Base-by-base conservation (phyloP, 2,113 vertebrate species). In the Caloenas nicobarica region DNA sequence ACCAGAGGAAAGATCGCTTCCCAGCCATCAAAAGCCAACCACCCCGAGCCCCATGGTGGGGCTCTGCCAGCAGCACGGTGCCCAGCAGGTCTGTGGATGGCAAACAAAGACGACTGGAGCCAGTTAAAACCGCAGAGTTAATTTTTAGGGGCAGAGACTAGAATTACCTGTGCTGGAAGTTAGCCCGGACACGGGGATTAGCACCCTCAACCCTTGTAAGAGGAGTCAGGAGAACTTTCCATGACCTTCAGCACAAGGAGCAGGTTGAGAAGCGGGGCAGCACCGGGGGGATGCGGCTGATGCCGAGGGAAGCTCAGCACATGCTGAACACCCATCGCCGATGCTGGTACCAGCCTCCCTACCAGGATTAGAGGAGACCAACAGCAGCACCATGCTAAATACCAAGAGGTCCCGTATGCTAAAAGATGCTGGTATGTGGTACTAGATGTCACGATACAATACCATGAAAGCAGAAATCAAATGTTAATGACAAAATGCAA, bases 281-380 rank as follows among this genome's bases (percentile, higher is more conserved):
- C 29, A 24, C 54, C 5, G 0, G 34, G 11, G 14, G 69, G 31
- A 46, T 0, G 3, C 0, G 5, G 72, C 34, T 81, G 78, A 48
- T 56, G 64, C 57, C 1, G 0, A 46, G n/a, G 61, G 81, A 88
- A 68, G 56, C 42, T 76, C 53, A 38, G 66, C 19, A 33, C 51
- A 38, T 0, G 0, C 1, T 13, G 19, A 76, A 31, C 31, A 38
- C n/a, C 53, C 38, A 11, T 3, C 2, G 1, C 5, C 0, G 0
- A 4, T 29, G 14, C 26, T 5, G 24, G 34, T 15, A 42, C 12
- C 50, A 69, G 8, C 1, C 13, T 68, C 38, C 40, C 62, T 18
- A 9, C 16, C 58, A 22, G 7, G 5, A 24, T 5, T 5, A 72
- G 40, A 56, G 29, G 23, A 58, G 3, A 68, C 4, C 42, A 80